Percentiles rank a stretch among this genome's conserved stretches.
Evolutionary conservation across 2,113 vertebrate species (phyloP).

Genomic region (Gasterosteus aculeatus): DNA sequence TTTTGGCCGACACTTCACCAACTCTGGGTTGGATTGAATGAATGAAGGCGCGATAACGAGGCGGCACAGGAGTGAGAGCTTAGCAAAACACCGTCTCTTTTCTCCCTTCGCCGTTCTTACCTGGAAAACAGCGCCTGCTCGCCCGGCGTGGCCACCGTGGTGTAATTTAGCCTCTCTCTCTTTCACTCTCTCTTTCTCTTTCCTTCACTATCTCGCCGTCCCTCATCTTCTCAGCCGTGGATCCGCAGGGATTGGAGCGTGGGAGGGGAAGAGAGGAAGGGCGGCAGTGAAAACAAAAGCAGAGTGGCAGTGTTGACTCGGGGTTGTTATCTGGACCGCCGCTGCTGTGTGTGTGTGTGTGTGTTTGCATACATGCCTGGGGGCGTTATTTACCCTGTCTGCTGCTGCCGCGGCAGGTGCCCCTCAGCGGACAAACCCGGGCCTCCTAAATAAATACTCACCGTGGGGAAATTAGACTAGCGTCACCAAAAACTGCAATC

Average conservation of each 20-base stretch:
- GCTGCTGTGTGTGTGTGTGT: slow-evolving; percentile 40
- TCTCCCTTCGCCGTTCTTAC: slow-evolving; percentile 59
- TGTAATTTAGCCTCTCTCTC: slow-evolving; percentile 57
- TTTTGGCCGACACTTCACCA: slow-evolving; percentile 62
- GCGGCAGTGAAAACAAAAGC: slow-evolving; percentile 71
- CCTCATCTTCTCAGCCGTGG: slow-evolving; percentile 59
- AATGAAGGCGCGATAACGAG: slow-evolving; percentile 12
- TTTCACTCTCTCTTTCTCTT: slow-evolving; percentile 21
- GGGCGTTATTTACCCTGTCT: slow-evolving; percentile 68
- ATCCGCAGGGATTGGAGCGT: slow-evolving; percentile 58
- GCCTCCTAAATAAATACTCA: slow-evolving; percentile 68
- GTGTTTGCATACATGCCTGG: slow-evolving; percentile 50
- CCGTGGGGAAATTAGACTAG: slow-evolving; percentile 44
- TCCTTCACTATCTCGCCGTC: slow-evolving; percentile 54
- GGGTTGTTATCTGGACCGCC: slow-evolving; percentile 69
- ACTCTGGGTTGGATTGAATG: slow-evolving; percentile 47
- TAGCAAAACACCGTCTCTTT: slow-evolving; percentile 60
- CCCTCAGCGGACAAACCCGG: slow-evolving; percentile 66
- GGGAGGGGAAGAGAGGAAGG: slow-evolving; percentile 55
- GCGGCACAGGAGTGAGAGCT: slow-evolving; percentile 12
- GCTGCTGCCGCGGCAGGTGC: slow-evolving; percentile 63
- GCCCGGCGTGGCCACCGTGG: slow-evolving; percentile 55
- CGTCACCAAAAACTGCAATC: slow-evolving; percentile 33
- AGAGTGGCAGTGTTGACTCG: slow-evolving; percentile 70
- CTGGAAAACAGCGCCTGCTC: slow-evolving; percentile 62